Conservation (phyloP, 2,797 vertebrate species). For the Cossypha polioptera region DNA sequence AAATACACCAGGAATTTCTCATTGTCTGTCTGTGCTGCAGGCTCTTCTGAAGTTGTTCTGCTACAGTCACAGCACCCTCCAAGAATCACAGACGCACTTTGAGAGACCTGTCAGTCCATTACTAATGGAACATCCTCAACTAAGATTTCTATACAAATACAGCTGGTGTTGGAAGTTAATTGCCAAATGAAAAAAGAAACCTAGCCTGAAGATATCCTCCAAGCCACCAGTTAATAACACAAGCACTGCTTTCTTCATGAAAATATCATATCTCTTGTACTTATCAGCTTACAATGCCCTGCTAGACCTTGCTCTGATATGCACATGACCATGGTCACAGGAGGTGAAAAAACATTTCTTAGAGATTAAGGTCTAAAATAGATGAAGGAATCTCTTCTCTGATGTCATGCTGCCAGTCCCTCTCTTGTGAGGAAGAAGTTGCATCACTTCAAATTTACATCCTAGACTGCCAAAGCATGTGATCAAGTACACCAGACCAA, state of each 20-base stretch:
- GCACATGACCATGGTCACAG: background rate
- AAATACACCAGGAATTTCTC: background rate
- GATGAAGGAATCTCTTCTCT: background rate
- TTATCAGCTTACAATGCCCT: accelerated
- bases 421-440: background rate
- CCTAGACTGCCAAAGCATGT: background rate
- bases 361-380: background rate
- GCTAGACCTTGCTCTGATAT: accelerated
- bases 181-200: background rate
- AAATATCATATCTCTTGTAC: background rate
- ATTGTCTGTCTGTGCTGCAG: background rate
- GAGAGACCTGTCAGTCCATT: background rate
- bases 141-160: background rate
- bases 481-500: no score
- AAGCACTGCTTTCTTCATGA: background rate
- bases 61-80: background rate
- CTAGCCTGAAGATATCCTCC: background rate
- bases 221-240: background rate
- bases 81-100: background rate
- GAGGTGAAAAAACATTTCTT: background rate
- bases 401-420: background rate
- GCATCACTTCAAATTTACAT: background rate
- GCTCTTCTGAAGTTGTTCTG: background rate
- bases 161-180: background rate
- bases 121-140: background rate